Base-by-base conservation (phyloP, 2,797 vertebrate genomes). In the Micrastur ruficollis region DNA sequence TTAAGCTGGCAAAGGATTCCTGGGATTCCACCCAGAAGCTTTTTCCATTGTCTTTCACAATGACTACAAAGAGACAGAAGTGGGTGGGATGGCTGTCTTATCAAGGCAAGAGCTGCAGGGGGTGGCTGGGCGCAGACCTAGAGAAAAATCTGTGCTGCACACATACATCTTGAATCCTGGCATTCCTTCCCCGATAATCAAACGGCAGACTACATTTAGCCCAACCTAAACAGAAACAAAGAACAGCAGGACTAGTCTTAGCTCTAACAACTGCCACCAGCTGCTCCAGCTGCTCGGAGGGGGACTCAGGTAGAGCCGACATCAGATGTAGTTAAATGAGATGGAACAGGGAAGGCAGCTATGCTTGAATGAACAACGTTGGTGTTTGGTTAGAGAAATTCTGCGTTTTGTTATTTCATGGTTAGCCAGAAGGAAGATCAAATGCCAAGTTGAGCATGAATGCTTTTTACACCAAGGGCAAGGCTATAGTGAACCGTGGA, bases 281-380 rank as follows among this genome's bases (percentile, higher is more conserved):
- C 95, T 97, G 95, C 88, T 95, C 31, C 92, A 95, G 95, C 95
- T 97, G 95, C 88, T 95, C 67, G 26, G 85, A 89, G 70, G 65
- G 65, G 75, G 74, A 89, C 0, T 1, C 91, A 96, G 95, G 95
- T 96, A 97, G 65, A 40, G 61, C 59, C 5, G 10, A 61, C 82
- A 81, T 96, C 89, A 94, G 90, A 94, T 78, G 65, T 18, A 78
- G 90, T 79, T 91, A 92, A 97, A 91, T 87, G 90, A 94, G 86
- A 93, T 89, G 93, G 89, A 96, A 91, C 83, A 58, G 81, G 74
- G 74, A 66, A 86, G 58, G 89, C 58, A 82, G 68, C 72, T 42
- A 36, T 13, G 79, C 90, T 61, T 85, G 46, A 92, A 56, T 56
- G 76, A 89, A n/a, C 53, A 81, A 19, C 0, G 6, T 2, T 87